Evolutionary conservation across 2,797 vertebrate genomes (phyloP).

Genomic region (Halcyon smyrnensis): DNA sequence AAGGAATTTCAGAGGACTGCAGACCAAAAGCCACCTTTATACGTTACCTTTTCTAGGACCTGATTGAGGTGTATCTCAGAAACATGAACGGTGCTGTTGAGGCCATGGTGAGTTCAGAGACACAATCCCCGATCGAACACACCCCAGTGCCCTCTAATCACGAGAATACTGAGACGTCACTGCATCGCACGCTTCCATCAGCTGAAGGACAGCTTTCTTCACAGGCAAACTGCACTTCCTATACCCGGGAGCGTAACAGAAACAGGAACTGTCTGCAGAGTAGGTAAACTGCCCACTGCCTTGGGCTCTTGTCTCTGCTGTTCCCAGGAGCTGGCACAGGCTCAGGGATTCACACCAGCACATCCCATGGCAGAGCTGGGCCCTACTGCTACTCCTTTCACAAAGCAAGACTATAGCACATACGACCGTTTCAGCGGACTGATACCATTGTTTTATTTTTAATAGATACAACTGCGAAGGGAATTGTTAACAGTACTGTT

Average conservation of each 20-base stretch:
- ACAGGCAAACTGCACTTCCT: not conserved
- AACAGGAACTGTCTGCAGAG: constrained; percentile 34
- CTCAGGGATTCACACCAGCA: not conserved
- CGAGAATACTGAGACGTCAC: rapidly evolving
- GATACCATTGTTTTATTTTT: not conserved
- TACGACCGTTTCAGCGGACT: not conserved
- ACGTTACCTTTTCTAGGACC: not conserved
- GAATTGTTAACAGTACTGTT: not conserved
- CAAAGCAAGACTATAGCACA: not conserved
- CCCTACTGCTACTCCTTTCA: not conserved
- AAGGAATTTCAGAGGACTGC: not conserved
- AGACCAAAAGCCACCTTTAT: not conserved
- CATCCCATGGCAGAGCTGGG: not conserved
- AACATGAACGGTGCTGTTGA: rapidly evolving
- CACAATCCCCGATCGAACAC: rapidly evolving
- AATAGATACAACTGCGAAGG: not conserved
- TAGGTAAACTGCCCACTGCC: not conserved
- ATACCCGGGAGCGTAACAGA: not conserved
- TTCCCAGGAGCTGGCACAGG: not conserved
- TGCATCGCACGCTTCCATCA: not conserved
- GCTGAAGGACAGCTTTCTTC: not conserved
- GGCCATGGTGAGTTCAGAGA: not conserved
- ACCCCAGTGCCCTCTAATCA: not conserved
- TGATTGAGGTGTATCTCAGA: not conserved
- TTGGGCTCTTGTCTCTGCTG: not conserved